Base-by-base conservation (phyloP, 2,797 vertebrate species). In the Perodicticus potto region DNA sequence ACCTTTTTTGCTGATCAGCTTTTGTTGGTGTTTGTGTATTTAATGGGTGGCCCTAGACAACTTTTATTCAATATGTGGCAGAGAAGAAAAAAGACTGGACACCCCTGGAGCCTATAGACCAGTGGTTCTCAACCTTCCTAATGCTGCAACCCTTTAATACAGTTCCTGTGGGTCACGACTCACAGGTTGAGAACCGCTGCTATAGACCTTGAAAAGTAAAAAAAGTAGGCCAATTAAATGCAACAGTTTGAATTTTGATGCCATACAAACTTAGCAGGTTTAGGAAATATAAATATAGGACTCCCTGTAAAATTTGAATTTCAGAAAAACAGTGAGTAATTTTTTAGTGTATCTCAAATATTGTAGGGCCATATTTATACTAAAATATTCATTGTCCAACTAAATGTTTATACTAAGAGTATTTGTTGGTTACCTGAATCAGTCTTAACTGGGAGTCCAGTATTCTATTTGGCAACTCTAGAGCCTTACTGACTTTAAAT, bases 381-480 rank as follows among this genome's bases (percentile, higher is more conserved):
- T 67, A 59, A 92, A 95, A 34, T 80, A 37, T 65, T 83, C 22
- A 59, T 74, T 82, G 5, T 86, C 70, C 65, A 87, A 45, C 72
- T 34, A 69, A 78, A 89, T 57, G 16, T n/a, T 80, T 80, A 95
- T 72, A 27, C 40, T 76, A 49, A 94, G 49, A 92, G 86, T 86
- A 74, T 82, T 76, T 40, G 2, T 82, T 91, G 20, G 69, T 94
- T 16, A 80, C 57, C 37, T 87, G 59, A 84, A 61, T 88, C 63
- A 92, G 13, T 82, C 95, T 96, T 77, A 81, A 53, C 14, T 17
- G 22, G 63, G 49, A 91, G 53, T 67, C 43, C 17, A 57, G 1
- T 76, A 55, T 80, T 96, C 76, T 67, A 49, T 45, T 45, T 23
- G 49, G 63, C 1, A 91, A 70, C 34, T 9, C 5, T n/a, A 89